Evolutionary conservation across 2,797 vertebrate species (phyloP).

Genomic region (Halcyon chelicuti): DNA sequence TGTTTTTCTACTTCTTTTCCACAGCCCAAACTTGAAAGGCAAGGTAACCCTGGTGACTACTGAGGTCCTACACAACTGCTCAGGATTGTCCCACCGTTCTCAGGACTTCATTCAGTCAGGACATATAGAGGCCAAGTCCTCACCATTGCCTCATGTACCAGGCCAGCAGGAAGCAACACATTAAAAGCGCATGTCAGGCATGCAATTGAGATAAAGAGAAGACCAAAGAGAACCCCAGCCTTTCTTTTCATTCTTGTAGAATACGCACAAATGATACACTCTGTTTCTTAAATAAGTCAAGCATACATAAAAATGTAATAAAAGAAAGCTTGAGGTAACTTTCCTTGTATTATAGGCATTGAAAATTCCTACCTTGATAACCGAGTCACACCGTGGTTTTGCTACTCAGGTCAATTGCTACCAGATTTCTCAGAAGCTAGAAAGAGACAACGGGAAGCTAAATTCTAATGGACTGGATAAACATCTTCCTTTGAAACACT

Average conservation of each 20-base stretch:
- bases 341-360: not conserved
- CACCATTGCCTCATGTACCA: not conserved
- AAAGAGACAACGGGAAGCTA: not conserved
- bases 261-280: not conserved
- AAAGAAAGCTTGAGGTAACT: not conserved
- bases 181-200: not conserved
- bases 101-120: not conserved
- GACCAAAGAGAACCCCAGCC: not conserved
- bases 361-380: not conserved
- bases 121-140: not conserved
- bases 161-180: not conserved
- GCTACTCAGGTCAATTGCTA: not conserved
- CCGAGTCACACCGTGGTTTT: not conserved
- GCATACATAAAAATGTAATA: not conserved
- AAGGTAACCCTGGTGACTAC: not conserved
- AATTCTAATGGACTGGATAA: not conserved
- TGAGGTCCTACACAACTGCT: not conserved
- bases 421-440: not conserved
- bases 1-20: conserved; percentile 31
- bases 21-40: not conserved
- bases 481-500: not conserved
- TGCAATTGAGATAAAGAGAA: not conserved
- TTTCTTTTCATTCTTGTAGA: not conserved
- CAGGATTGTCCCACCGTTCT: not conserved
- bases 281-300: not conserved